Evolutionary conservation across 2,113 vertebrate genomes (phyloP).

Genomic region (Oncorhynchus clarkii): DNA sequence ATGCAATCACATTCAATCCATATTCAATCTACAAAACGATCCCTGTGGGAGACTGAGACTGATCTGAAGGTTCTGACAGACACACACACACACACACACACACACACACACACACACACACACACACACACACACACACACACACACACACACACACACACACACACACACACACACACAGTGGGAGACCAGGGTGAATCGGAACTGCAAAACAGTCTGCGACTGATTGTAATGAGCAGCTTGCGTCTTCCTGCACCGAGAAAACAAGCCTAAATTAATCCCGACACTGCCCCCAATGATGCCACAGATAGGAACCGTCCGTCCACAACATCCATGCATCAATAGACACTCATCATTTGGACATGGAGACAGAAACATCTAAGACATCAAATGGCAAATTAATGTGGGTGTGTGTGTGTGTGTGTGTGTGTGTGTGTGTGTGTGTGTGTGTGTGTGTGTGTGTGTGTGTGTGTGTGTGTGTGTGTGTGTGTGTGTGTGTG

Average conservation of each 20-base stretch:
- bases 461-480: no score
- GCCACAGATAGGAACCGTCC: constrained; percentile 57
- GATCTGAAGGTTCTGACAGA: no score
- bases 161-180: no score
- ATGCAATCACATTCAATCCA: constrained; percentile 76
- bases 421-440: no score
- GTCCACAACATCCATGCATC: constrained; percentile 17
- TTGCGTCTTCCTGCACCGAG: constrained; percentile 69
- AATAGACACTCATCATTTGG: constrained; percentile 60
- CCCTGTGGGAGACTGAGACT: constrained; percentile 46
- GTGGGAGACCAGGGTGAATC: constrained; percentile 30
- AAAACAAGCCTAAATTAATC: constrained; percentile 76
- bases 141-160: no score
- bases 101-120: no score
- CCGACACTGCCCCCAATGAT: constrained; percentile 59
- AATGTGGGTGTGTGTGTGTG: background rate
- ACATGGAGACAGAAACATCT: constrained; percentile 49
- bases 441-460: no score
- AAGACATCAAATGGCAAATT: constrained; percentile 48
- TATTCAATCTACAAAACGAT: constrained; percentile 54
- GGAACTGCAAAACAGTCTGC: constrained; percentile 59
- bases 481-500: no score
- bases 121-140: no score
- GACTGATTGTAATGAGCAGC: constrained; percentile 75
- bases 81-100: no score